These are phyloP conservation scores for Rutilus rutilus DNA, from an alignment of 2,113 vertebrate genomes.

Conservation along the genomic window DNA sequence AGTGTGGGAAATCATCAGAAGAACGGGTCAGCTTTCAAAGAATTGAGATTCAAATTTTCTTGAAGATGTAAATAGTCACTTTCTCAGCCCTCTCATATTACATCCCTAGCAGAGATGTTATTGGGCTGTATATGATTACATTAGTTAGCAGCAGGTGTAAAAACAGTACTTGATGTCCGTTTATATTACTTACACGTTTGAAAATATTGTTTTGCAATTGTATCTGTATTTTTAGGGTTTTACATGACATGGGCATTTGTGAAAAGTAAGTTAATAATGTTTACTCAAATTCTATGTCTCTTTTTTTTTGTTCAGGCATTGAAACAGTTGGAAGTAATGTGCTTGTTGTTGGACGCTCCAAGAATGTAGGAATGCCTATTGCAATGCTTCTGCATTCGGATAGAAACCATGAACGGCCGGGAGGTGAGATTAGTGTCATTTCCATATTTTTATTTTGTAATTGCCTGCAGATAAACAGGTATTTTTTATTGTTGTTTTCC, in stretches of 20 bases:
- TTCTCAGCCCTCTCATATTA: constrained; percentile 20
- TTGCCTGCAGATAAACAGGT: too few species aligned
- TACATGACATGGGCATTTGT: not conserved
- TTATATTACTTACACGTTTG: not conserved
- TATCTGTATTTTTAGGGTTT: not conserved
- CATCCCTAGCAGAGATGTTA: not conserved
- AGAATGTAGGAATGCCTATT: constrained; percentile 94
- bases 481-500: not conserved
- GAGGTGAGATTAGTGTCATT: constrained; percentile 76
- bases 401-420: constrained; percentile 85
- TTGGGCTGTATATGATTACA: not conserved
- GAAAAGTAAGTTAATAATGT: not conserved
- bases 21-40: constrained; percentile 74
- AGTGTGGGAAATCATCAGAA: constrained; percentile 91
- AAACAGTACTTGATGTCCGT: constrained; percentile 13
- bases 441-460: not conserved
- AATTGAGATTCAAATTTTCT: not conserved
- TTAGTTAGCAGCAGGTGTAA: not conserved
- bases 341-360: constrained; percentile 89
- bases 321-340: constrained; percentile 91
- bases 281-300: not conserved
- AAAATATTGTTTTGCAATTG: constrained; percentile 1
- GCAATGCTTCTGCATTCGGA: constrained; percentile 90
- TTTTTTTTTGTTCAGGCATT: constrained; percentile 78
- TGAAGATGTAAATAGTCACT: not conserved